These are phyloP conservation scores for Anguilla pacifica DNA, from an alignment of 2,797 vertebrate genomes.

Conservation along the genomic window DNA sequence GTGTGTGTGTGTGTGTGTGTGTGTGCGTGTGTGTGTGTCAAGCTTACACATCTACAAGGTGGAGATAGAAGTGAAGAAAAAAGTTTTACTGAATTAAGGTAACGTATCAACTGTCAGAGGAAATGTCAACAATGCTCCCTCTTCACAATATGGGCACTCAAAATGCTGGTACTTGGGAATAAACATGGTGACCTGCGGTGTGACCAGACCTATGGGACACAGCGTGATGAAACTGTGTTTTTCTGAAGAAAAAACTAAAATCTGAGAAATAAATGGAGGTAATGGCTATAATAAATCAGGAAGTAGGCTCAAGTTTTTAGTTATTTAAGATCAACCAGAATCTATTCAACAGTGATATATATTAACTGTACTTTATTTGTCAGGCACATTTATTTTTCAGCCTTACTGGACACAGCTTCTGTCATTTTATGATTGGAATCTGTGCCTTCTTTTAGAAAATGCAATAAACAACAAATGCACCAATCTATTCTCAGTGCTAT, in stretches of 20 bases:
- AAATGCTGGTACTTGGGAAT: neutral
- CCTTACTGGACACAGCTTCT: neutral
- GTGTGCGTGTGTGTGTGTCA: constrained; percentile 1
- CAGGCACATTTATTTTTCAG: neutral
- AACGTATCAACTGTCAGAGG: constrained; percentile 3
- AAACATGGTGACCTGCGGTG: neutral
- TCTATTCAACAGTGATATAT: no score
- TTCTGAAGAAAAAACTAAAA: neutral
- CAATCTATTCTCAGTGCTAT: neutral
- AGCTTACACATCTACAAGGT: constrained; percentile 6
- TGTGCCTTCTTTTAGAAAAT: neutral
- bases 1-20: constrained; percentile 11
- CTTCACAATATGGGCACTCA: constrained; percentile 9
- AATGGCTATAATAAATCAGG: neutral
- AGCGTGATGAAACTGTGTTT: no score
- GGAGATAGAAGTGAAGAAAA: constrained; percentile 30
- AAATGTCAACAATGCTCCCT: constrained; percentile 27
- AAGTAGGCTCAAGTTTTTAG: neutral
- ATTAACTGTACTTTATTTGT: neutral
- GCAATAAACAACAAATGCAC: neutral
- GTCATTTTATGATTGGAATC: neutral
- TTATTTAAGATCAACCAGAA: no score
- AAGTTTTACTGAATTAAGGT: constrained; percentile 16
- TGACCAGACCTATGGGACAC: no score
- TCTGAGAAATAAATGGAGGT: neutral